Evolutionary conservation across 2,888 invertebrate species (phyloP), one percentile per base, ranked within the genome.

Genomic region (Synanthedon formicaeformis): DNA sequence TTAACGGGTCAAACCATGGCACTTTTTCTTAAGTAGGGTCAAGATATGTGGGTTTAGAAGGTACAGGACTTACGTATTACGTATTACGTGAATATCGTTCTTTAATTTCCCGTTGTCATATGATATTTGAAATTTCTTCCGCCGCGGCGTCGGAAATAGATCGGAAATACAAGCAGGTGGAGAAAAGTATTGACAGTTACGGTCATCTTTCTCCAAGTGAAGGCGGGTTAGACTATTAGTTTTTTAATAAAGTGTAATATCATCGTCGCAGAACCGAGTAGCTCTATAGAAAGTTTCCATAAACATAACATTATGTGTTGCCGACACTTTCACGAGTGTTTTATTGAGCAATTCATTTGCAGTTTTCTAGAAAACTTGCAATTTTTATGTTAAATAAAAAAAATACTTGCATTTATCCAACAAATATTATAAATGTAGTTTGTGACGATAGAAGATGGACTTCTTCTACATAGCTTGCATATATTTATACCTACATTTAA

Each of bases 231-330:
- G 53, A 52, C 52, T 50, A 53, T 53, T 50, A 48, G 52, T 52
- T 53, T 53, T 49, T 52, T 23, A 48, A 27, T 10, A 27, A 41
- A 48, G 51, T 51, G 51, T 50, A 55, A 51, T 51, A 54, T 50
- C 48, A 52, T 52, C 63, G 57, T 59, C 58, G 60, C 62, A 62
- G 64, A 70, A 68, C 66, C 66, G 57, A 61, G 60, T 61, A 63
- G 62, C 14, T 8, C 57, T 62, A 62, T 71, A 69, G 75, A 74
- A 72, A 76, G 75, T 75, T 66, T 68, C 64, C 68, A 69, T 68
- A 67, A 69, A 68, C 8, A 66, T 70, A 65, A 62, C 63, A 45
- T 45, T 13, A 13, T 62, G 59, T 57, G 60, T 64, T 57, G 61
- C 59, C 56, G 60, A 59, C 66, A 67, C 78, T 77, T 77, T 78